Evolutionary conservation across 2,113 vertebrate species (phyloP), one percentile per base, ranked within the genome.

Genomic region (Scomber scombrus): DNA sequence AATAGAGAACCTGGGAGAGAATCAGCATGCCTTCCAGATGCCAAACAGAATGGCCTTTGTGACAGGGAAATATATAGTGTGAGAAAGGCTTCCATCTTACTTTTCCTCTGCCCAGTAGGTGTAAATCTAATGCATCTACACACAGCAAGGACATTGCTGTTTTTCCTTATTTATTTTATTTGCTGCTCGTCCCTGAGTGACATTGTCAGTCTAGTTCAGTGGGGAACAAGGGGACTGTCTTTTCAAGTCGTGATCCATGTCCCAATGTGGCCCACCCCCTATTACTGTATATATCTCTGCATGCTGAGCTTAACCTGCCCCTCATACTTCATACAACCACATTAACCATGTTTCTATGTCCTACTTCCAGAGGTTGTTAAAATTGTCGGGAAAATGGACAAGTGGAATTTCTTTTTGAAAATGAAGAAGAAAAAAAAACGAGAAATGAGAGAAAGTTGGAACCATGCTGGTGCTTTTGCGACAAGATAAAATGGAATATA

Each of bases 401-500:
- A 65, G 47, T 31, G 0, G 34, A 26, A 19, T 64, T 77, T 71
- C 26, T 60, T 84, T 61, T 50, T 10, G 0, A 14, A 26, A 78
- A 77, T 11, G 8, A 69, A 31, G 52, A 50, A 29, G 50, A 67
- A 21, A 43, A 21, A 19, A 49, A 81, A 80, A 26, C 57, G 21
- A 55, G 51, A 83, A 80, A 76, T 8, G 69, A 76, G 80, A 75
- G 72, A 34, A 77, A 61, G 58, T 45, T 12, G 57, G 80, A 71
- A 71, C 73, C 80, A 77, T 87, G 74, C 82, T 87, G 83, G 68
- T 58, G 70, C 64, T 82, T 85, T 74, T 78, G 85, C 66, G 70
- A 80, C 62, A 65, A 92, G 92, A 93, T 94, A 87, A 95, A 94
- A 94, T 90, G 68, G 93, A 95, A 93, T 94, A 88, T 91, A 93